Base-by-base conservation (phyloP, 2,797 vertebrate species). In the Sus cebifrons region DNA sequence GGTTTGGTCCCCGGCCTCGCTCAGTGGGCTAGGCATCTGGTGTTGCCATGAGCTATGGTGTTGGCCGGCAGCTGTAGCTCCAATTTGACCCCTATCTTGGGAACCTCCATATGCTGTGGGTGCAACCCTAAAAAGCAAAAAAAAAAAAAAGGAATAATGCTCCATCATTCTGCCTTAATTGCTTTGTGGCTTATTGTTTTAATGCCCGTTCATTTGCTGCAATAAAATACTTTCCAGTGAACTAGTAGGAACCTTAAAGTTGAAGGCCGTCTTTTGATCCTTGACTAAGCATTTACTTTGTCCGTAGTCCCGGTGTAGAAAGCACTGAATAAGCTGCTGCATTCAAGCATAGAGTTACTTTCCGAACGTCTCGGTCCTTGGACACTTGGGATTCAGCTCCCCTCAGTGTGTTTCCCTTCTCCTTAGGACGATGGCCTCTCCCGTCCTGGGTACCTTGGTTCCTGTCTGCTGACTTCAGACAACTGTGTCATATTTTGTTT, bases 281-380 rank as follows among this genome's bases (percentile, higher is more conserved):
- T 82, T 67, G 29, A 58, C 36, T 93, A 88, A 87, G 88, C 84
- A 87, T 65, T 92, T 95, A 78, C 56, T 79, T 77, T 84, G n/a
- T 88, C 75, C 85, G 40, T 82, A 88, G 68, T 95, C 60, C 52
- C n/a, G 6, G 32, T 79, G 13, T 88, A 15, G 67, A 85, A 58
- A 91, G 23, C 29, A 32, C 60, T 49, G 25, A 86, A 27, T 6
- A 49, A 52, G 20, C 2, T 60, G 6, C 10, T n/a, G 2, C 60
- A 36, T 70, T 95, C 20, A 88, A 81, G 12, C 62, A 56, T 65
- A 75, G 32, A 64, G 89, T 15, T 49, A 20, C 4, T 73, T 78
- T 58, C 15, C 54, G 71, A 92, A 60, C 18, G n/a, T 64, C 44
- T 60, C 23, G 64, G 64, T 89, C 17, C 36, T 86, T 87, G 44